These are phyloP conservation scores for Rhaphigaster nebulosa DNA, from an alignment of 2,888 invertebrate genomes.

Conservation along the genomic window DNA sequence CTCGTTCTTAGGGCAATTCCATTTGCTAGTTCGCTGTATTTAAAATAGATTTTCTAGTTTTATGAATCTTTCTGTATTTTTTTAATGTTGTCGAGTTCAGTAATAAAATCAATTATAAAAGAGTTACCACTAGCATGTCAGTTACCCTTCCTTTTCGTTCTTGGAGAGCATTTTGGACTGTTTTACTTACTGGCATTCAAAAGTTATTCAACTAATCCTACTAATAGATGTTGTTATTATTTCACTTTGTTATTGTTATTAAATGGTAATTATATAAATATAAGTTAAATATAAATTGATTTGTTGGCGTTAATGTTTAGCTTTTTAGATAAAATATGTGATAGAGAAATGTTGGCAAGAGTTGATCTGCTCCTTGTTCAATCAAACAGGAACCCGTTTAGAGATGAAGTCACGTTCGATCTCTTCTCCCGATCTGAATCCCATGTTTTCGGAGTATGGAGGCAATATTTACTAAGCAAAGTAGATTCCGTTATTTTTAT, in stretches of 20 bases:
- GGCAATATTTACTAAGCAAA: not conserved
- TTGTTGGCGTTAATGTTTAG: no score
- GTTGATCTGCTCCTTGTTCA: not conserved
- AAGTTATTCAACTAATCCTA: no score
- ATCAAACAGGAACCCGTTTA: not conserved
- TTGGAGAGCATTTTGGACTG: no score
- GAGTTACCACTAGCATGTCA: no score
- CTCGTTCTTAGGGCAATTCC: not conserved
- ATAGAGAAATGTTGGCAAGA: not conserved
- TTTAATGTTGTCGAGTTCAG: no score
- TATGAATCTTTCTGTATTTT: not conserved
- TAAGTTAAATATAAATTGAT: no score
- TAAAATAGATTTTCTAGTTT: not conserved
- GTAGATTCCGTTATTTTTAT: not conserved
- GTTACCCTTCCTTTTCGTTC: no score
- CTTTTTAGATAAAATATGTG: not conserved
- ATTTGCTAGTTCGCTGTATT: not conserved
- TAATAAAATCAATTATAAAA: no score
- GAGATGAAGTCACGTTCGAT: constrained; percentile 6
- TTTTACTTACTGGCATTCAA: no score
- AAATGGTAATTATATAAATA: no score
- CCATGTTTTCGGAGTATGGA: not conserved
- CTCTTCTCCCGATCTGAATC: not conserved
- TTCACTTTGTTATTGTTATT: no score
- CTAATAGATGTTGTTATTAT: no score